Base-by-base conservation (phyloP, 2,797 vertebrate genomes). In the Trachops cirrhosus region DNA sequence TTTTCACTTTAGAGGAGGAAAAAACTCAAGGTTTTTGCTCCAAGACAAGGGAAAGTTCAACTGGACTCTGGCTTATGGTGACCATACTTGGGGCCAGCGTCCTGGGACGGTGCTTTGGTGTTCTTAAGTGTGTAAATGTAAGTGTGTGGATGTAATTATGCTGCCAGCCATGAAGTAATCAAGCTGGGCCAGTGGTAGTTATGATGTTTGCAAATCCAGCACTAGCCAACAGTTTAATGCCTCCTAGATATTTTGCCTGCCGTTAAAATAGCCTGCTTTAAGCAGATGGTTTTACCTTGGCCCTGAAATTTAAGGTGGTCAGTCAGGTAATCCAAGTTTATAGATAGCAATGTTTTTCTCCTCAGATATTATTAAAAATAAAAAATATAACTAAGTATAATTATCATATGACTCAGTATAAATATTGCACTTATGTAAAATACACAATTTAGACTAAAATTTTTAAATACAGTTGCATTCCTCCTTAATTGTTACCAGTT, bases 321-420 rank as follows among this genome's bases (percentile, higher is more conserved):
- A 74, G 57, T n/a, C 39, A 78, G 39, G 18, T 70, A 80, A 88
- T 64, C 39, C n/a, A 91, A 32, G 52, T 37, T 22, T 50, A 67
- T 19, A 92, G 64, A 68, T 70, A 95, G 68, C 54, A 96, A 91
- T 82, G 29, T 6, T 86, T 93, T 79, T 24, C 37, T 84, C 50
- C 22, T 70, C 52, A 74, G 82, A 79, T 70, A 71, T 70, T 88
- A 70, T 91, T 57, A 32, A 88, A 94, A 94, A 59, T 85, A 41
- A 86, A 93, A 93, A 70, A 4, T 86, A 78, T 87, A 86, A 74
- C 34, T 73, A 73, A 73, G 10, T 87, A 16, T 39, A 78, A 48
- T 94, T 77, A 82, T 87, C 59, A 88, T 84, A 68, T 91, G 46
- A 82, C 34, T 89, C 59, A 67, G 22, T 71, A 67, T 70, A 41